phyloP scores from a whole-genome alignment of 1,140 invertebrate species.

The Leptopilina clavipes region DNA sequence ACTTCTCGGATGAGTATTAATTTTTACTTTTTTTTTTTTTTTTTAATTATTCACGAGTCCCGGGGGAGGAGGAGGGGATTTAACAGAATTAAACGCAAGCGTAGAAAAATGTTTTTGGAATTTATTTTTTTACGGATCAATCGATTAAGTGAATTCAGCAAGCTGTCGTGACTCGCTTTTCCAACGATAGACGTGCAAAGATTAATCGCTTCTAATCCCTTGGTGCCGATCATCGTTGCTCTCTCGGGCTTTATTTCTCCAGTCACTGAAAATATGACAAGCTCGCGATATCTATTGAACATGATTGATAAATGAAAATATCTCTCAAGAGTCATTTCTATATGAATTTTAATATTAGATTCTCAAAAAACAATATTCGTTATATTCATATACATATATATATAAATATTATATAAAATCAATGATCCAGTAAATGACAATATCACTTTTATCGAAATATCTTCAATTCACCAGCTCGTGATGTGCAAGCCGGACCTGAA shows the following conservation, averaged over 20 bases:
- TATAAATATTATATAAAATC: too few species aligned
- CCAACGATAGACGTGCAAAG: slow-evolving; percentile 46
- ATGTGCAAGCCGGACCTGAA: too few species aligned
- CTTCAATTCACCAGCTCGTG: too few species aligned
- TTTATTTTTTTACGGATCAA: slow-evolving; percentile 39
- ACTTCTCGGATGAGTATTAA: too few species aligned
- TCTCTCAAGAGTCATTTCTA: background rate
- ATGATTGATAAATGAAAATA: slow-evolving; percentile 17
- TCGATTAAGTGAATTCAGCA: slow-evolving; percentile 49
- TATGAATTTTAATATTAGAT: background rate
- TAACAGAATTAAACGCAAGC: too few species aligned
- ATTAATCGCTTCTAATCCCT: slow-evolving; percentile 52
- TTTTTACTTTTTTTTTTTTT: too few species aligned
- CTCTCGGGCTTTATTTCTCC: slow-evolving; percentile 12
- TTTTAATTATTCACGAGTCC: too few species aligned
- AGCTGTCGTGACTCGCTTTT: slow-evolving; percentile 49
- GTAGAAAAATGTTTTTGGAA: background rate
- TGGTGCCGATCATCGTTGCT: slow-evolving; percentile 36
- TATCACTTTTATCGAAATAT: too few species aligned
- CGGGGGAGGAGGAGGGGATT: too few species aligned
- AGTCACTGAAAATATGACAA: slow-evolving; percentile 32
- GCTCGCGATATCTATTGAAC: slow-evolving; percentile 1
- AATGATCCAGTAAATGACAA: too few species aligned
- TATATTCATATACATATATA: too few species aligned
- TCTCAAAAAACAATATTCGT: background rate